A percentile compares a stretch with the other conserved stretches of the same genome.
phyloP scores from a whole-genome alignment of 2,113 vertebrate species.

The Malurus elegans region DNA sequence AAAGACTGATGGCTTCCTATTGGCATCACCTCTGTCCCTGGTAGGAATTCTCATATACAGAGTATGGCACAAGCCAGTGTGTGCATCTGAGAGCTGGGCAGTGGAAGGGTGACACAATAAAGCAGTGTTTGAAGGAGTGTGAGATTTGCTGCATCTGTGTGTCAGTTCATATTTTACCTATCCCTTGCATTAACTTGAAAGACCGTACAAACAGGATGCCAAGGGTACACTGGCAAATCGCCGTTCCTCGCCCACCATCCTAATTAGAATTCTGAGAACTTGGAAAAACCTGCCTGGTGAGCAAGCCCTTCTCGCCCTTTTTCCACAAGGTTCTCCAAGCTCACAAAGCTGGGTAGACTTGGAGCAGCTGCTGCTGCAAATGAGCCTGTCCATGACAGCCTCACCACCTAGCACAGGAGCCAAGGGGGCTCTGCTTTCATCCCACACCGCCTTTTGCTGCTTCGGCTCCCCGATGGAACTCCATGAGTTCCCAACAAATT shows the following conservation, averaged over 20 bases:
- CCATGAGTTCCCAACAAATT: not conserved
- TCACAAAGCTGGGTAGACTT: slow-evolving; percentile 30
- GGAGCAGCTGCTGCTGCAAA: slow-evolving; percentile 33
- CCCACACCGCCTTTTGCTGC: not conserved
- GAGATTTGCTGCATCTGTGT: not conserved
- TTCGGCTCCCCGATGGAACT: not conserved
- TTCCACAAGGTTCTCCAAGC: slow-evolving; percentile 52
- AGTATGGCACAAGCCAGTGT: not conserved
- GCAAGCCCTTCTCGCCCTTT: slow-evolving; percentile 8
- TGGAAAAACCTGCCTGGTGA: slow-evolving; percentile 48
- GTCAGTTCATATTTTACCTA: slow-evolving; percentile 56
- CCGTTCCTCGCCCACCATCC: slow-evolving; percentile 44
- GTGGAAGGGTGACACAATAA: not conserved
- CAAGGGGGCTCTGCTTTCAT: slow-evolving; percentile 3
- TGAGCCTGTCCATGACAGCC: not conserved
- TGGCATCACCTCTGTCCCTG: slow-evolving; percentile 1
- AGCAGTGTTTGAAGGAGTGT: not conserved
- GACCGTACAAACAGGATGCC: slow-evolving; percentile 40
- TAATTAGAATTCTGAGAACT: slow-evolving; percentile 63
- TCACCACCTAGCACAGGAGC: not conserved
- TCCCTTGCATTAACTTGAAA: slow-evolving; percentile 50
- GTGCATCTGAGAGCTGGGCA: not conserved
- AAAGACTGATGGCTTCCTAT: slow-evolving; percentile 47
- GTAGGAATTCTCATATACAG: not conserved
- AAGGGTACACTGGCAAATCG: slow-evolving; percentile 52